Conservation (phyloP, 2,888 invertebrate species). For the Julus scandinavius region DNA sequence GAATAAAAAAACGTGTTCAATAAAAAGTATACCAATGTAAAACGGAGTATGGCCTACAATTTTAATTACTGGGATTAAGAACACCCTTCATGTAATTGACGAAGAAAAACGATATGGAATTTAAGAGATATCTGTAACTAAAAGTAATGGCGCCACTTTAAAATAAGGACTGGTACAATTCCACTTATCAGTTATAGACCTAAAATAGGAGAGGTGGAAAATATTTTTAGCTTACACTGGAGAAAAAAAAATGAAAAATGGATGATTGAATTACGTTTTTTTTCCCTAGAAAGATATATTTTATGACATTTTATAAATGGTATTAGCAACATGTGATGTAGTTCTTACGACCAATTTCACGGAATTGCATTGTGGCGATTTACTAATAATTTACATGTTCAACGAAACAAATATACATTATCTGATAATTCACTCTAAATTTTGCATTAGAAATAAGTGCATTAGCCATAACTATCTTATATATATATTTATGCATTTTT, state of each 20-base stretch:
- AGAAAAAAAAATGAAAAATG: background rate
- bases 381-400: too few species aligned
- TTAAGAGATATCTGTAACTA: background rate
- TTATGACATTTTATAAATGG: background rate
- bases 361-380: too few species aligned
- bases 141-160: background rate
- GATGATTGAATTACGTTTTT: background rate
- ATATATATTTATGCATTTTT: too few species aligned
- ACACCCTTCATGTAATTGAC: background rate
- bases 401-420: too few species aligned
- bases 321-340: too few species aligned
- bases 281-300: too few species aligned
- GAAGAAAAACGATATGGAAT: background rate
- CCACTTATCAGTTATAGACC: background rate
- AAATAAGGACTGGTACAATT: background rate
- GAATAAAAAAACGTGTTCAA: slow-evolving; percentile 10
- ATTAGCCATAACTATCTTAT: too few species aligned
- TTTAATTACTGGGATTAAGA: slow-evolving; percentile 10
- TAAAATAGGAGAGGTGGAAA: background rate
- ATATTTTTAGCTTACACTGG: background rate
- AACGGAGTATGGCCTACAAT: background rate
- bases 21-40: slow-evolving; percentile 25
- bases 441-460: too few species aligned
- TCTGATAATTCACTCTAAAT: too few species aligned
- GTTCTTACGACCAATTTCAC: too few species aligned